Evolutionary conservation across 2,888 invertebrate species (phyloP).

Genomic region (Troilus luridus): DNA sequence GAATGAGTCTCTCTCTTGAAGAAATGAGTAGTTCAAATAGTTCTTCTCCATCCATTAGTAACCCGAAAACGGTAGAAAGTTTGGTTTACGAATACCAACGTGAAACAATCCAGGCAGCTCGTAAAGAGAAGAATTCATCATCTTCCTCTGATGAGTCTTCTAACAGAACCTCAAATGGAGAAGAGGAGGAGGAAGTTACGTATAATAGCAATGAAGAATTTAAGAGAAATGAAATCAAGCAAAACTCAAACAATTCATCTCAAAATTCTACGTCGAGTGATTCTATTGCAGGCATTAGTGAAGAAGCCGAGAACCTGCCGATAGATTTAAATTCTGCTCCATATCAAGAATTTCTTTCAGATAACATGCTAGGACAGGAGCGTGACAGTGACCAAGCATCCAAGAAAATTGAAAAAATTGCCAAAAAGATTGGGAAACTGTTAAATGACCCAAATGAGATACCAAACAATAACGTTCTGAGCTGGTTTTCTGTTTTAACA

Average conservation of each 20-base stretch:
- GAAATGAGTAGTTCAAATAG: constrained; percentile 65
- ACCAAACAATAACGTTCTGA: constrained; percentile 73
- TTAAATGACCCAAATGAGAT: constrained; percentile 74
- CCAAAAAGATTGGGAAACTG: constrained; percentile 75
- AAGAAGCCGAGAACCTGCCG: constrained; percentile 69
- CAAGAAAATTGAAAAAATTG: constrained; percentile 68
- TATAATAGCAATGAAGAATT: not conserved
- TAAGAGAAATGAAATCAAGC: not conserved
- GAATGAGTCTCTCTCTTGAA: constrained; percentile 73
- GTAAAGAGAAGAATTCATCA: constrained; percentile 22
- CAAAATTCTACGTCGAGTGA: constrained; percentile 64
- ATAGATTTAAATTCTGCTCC: constrained; percentile 70
- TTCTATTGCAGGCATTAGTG: constrained; percentile 68
- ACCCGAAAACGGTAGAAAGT: constrained; percentile 68
- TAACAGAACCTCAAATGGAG: constrained; percentile 26
- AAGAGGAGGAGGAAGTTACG: not conserved
- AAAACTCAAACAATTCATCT: constrained; percentile 43
- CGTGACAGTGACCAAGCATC: constrained; percentile 67
- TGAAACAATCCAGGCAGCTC: not conserved
- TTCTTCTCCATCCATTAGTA: constrained; percentile 64
- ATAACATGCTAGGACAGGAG: constrained; percentile 69
- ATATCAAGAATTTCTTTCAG: constrained; percentile 70
- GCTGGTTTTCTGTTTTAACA: constrained; percentile 76
- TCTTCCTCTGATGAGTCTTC: constrained; percentile 55
- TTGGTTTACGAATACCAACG: constrained; percentile 68